phyloP scores from a whole-genome alignment of 2,113 vertebrate species.

The Channa maculata region DNA sequence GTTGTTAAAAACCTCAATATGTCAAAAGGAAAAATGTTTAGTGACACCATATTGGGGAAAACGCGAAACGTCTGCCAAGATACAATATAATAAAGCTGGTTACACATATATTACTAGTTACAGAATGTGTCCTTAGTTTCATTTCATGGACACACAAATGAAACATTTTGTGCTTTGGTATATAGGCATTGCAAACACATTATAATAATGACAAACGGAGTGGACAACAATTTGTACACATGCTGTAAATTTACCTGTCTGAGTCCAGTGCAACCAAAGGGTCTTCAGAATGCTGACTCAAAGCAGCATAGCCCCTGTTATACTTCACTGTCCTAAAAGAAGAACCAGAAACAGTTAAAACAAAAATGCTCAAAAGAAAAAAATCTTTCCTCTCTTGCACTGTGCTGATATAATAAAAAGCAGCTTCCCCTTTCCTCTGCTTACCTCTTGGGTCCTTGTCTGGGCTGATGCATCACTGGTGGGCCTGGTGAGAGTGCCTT shows the following conservation, averaged over 20 bases:
- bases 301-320: constrained; percentile 92
- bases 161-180: no score
- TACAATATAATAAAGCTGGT: no score
- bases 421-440: constrained; percentile 6
- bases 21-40: not conserved
- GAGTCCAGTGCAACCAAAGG: constrained; percentile 90
- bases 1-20: not conserved
- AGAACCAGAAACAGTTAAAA: constrained; percentile 13
- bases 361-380: not conserved
- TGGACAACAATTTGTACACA: not conserved
- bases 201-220: not conserved
- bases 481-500: constrained; percentile 87
- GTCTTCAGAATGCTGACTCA: constrained; percentile 93
- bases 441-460: constrained; percentile 87
- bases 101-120: no score
- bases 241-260: constrained; percentile 87
- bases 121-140: not conserved
- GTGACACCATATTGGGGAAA: not conserved
- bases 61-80: not conserved
- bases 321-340: constrained; percentile 87
- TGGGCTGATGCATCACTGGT: constrained; percentile 77
- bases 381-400: not conserved
- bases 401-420: not conserved
- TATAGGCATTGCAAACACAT: no score
- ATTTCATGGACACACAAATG: no score